Conservation (phyloP, 2,888 invertebrate species). For the Pemphredon lugubris region DNA sequence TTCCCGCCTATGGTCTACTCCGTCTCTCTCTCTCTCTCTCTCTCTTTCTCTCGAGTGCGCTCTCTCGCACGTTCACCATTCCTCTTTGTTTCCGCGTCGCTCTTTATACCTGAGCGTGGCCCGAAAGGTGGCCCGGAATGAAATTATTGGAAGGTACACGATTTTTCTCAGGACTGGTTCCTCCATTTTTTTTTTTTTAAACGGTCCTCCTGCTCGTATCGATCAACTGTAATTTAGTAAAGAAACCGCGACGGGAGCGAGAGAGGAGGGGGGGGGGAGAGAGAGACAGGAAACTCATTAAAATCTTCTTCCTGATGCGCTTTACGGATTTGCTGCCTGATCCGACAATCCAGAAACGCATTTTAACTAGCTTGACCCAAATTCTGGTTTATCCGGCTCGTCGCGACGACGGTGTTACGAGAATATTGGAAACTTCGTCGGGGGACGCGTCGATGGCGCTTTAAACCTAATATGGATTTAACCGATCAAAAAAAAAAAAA, state of each 20-base stretch:
- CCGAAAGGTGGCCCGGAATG: slow-evolving; percentile 43
- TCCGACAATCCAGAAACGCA: slow-evolving; percentile 7
- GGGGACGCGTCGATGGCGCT: background rate
- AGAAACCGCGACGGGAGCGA: background rate
- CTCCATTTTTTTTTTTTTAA: too few species aligned
- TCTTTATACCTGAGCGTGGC: slow-evolving; percentile 13
- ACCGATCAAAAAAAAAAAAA: too few species aligned
- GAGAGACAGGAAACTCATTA: slow-evolving; percentile 33
- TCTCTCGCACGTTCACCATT: slow-evolving; percentile 30
- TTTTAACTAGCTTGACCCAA: slow-evolving; percentile 1
- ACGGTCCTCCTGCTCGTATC: slow-evolving; percentile 3
- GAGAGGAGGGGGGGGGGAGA: too few species aligned
- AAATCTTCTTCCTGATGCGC: background rate
- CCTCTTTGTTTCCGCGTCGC: slow-evolving; percentile 38
- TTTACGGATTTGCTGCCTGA: background rate
- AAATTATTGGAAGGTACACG: slow-evolving; percentile 57
- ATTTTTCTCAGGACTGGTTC: slow-evolving; percentile 36
- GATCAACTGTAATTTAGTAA: slow-evolving; percentile 35
- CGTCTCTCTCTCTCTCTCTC: slow-evolving; percentile 30
- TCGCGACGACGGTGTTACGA: background rate
- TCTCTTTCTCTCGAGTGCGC: slow-evolving; percentile 12
- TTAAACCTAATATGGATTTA: too few species aligned
- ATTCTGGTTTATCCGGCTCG: background rate
- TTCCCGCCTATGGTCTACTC: slow-evolving; percentile 45
- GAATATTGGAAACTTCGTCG: background rate